Percentiles rank a stretch among this genome's conserved stretches.
These are phyloP conservation scores for Hydrochoerus hydrochaeris DNA, from an alignment of 2,113 vertebrate genomes.

Conservation along the genomic window DNA sequence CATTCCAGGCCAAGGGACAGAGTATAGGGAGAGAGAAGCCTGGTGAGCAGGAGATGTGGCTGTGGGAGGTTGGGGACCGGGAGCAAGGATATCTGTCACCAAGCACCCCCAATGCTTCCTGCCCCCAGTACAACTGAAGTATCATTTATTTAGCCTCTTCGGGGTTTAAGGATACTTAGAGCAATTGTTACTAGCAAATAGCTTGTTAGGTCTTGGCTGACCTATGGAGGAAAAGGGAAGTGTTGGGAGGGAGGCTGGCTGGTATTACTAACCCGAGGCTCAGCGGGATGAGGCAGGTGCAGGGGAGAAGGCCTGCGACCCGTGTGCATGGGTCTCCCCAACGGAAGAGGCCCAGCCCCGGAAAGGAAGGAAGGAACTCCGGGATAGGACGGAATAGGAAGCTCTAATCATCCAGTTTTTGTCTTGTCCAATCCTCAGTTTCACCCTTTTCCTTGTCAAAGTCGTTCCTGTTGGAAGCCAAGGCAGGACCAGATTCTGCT, in stretches of 20 bases:
- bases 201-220: not conserved
- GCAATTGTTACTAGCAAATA: not conserved
- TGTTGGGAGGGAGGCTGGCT: not conserved
- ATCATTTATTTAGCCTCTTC: not conserved
- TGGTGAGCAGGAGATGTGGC: not conserved
- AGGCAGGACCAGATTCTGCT: conserved; percentile 51
- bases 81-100: not conserved
- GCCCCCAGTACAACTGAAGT: not conserved
- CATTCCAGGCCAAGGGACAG: not conserved
- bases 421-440: not conserved
- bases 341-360: not conserved
- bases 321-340: not conserved
- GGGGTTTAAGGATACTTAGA: not conserved
- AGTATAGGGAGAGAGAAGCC: not conserved
- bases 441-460: conserved; percentile 3
- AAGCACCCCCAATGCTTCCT: not conserved
- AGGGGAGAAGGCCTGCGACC: not conserved
- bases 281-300: not conserved
- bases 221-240: not conserved
- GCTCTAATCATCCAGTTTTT: not conserved
- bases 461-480: not conserved
- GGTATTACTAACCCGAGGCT: not conserved
- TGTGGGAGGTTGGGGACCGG: not conserved
- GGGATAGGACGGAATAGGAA: not conserved
- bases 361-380: no score